Evolutionary conservation across 2,888 invertebrate genomes (phyloP).

Genomic region (Lucinisca nassula): DNA sequence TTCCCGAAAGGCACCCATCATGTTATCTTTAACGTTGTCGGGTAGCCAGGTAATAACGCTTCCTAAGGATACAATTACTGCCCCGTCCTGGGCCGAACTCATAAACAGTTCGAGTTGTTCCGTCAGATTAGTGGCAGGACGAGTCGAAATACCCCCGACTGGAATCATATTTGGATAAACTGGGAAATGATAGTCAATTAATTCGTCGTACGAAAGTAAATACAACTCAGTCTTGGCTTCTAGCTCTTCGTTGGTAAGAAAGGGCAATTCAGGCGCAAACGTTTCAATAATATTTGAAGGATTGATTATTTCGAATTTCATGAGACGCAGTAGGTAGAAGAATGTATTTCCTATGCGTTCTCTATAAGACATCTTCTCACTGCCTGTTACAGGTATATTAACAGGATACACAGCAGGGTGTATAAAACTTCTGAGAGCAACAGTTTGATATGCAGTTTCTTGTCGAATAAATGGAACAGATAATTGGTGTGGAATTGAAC

Average conservation of each 20-base stretch:
- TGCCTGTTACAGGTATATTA: not conserved
- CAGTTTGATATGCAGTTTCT: too few species aligned
- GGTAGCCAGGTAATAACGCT: constrained; percentile 58
- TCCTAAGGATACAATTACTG: too few species aligned
- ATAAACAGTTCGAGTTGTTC: constrained; percentile 60
- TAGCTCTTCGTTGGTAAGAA: constrained; percentile 42
- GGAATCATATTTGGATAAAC: too few species aligned
- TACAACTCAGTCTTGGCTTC: constrained; percentile 45
- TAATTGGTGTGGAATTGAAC: too few species aligned
- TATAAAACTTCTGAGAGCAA: too few species aligned
- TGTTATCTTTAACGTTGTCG: constrained; percentile 13
- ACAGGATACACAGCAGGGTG: not conserved
- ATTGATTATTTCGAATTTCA: constrained; percentile 23
- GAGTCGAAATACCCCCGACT: constrained; percentile 66
- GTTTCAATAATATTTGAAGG: constrained; percentile 42
- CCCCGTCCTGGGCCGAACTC: constrained; percentile 60
- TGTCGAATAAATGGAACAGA: too few species aligned
- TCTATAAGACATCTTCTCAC: not conserved
- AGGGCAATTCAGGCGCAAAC: constrained; percentile 62
- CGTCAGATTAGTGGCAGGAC: constrained; percentile 57
- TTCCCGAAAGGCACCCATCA: constrained; percentile 62
- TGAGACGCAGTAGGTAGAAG: not conserved
- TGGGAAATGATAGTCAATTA: too few species aligned
- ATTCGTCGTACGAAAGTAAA: constrained; percentile 59
- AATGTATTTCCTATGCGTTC: not conserved